These are phyloP conservation scores for Coecobrya sp. DNA, from an alignment of 2,888 invertebrate genomes.

Conservation along the genomic window DNA sequence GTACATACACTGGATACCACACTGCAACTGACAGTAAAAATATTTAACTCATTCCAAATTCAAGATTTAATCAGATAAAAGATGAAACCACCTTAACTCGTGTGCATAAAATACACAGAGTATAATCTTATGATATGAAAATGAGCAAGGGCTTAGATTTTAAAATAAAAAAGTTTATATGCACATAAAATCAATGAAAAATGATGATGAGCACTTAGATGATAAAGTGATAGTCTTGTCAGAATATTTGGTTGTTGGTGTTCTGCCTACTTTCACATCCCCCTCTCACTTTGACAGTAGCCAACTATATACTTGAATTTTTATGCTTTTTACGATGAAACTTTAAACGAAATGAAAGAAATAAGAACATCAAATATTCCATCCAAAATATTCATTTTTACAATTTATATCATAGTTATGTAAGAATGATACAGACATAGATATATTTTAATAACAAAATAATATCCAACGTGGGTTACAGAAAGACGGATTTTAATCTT, in stretches of 20 bases:
- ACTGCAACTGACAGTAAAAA: slow-evolving; percentile 23
- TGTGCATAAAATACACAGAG: slow-evolving; percentile 25
- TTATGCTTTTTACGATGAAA: not conserved
- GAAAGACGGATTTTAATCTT: not conserved
- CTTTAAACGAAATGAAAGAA: not conserved
- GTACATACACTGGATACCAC: not conserved
- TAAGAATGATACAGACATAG: not conserved
- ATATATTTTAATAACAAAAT: slow-evolving; percentile 4
- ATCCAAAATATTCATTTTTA: not conserved
- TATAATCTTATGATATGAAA: slow-evolving; percentile 36
- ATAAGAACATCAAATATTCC: not conserved
- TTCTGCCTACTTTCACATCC: slow-evolving; percentile 14
- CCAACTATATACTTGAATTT: not conserved
- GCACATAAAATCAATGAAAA: slow-evolving; percentile 68
- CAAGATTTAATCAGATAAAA: slow-evolving; percentile 53
- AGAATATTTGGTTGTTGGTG: slow-evolving; percentile 20
- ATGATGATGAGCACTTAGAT: slow-evolving; percentile 50
- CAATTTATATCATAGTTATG: not conserved
- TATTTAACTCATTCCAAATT: not conserved
- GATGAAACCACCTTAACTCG: slow-evolving; percentile 24
- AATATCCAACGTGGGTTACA: not conserved
- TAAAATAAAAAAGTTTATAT: slow-evolving; percentile 15
- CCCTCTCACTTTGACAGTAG: not conserved
- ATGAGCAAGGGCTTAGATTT: not conserved
- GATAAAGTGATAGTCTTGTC: slow-evolving; percentile 2